These are phyloP conservation scores for Dascillus cervinus DNA, from an alignment of 2,888 invertebrate genomes.

Conservation along the genomic window DNA sequence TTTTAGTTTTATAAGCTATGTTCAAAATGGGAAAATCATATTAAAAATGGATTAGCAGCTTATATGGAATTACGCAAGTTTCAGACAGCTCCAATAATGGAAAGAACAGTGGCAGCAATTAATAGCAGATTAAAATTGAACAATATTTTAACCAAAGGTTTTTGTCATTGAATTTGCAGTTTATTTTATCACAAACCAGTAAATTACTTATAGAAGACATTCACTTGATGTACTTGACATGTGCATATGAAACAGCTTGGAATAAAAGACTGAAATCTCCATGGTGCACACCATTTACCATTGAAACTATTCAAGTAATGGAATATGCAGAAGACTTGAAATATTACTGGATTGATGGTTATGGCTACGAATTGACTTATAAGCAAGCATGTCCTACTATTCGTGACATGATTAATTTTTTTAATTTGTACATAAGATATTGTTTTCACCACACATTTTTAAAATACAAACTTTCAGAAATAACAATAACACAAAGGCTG, in stretches of 20 bases:
- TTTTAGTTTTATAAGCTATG: slow-evolving; percentile 17
- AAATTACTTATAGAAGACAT: slow-evolving; percentile 45
- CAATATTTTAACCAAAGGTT: background rate
- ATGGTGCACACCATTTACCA: slow-evolving; percentile 70
- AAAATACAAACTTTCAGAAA: slow-evolving; percentile 2
- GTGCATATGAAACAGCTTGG: slow-evolving; percentile 82
- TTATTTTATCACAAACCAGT: background rate
- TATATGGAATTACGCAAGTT: slow-evolving; percentile 4
- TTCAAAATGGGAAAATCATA: slow-evolving; percentile 11
- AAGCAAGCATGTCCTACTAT: slow-evolving; percentile 69
- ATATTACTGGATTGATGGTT: slow-evolving; percentile 78
- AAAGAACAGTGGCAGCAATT: background rate
- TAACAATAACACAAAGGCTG: slow-evolving; percentile 41
- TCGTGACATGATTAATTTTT: slow-evolving; percentile 54
- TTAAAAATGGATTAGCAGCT: slow-evolving; percentile 10
- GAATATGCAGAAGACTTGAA: slow-evolving; percentile 73
- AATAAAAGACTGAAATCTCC: slow-evolving; percentile 54
- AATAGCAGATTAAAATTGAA: slow-evolving; percentile 1
- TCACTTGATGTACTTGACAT: slow-evolving; percentile 61
- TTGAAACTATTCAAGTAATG: slow-evolving; percentile 55
- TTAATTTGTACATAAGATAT: slow-evolving; percentile 41
- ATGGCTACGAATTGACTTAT: slow-evolving; percentile 65
- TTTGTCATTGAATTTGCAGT: background rate
- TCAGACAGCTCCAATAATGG: background rate
- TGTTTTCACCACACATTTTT: slow-evolving; percentile 15